These are phyloP conservation scores for Gadus macrocephalus DNA, from an alignment of 2,113 vertebrate species.

Conservation along the genomic window DNA sequence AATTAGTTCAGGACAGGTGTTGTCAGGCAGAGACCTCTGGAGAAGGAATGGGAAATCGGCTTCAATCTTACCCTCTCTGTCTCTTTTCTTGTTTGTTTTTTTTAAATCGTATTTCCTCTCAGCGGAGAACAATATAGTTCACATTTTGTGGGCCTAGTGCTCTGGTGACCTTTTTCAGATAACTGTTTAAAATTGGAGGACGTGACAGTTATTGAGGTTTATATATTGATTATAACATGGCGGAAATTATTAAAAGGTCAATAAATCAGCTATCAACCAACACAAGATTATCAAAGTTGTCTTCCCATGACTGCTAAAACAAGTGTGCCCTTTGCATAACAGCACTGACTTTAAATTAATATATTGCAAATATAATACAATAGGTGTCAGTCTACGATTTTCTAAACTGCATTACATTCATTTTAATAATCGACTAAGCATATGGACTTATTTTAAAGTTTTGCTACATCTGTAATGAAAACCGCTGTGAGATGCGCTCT, in stretches of 20 bases:
- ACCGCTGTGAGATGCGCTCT: constrained; percentile 35
- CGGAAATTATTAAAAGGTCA: too few relatives aligned
- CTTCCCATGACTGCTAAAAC: too few relatives aligned
- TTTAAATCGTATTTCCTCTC: background rate
- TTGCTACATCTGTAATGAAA: constrained; percentile 28
- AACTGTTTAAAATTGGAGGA: constrained; percentile 29
- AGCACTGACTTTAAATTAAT: too few relatives aligned
- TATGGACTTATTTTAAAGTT: constrained; percentile 2
- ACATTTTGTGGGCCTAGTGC: constrained; percentile 21
- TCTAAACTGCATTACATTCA: too few relatives aligned
- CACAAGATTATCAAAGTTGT: too few relatives aligned
- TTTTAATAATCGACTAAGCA: background rate
- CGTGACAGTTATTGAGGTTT: constrained; percentile 32
- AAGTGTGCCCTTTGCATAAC: too few relatives aligned
- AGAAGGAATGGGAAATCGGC: background rate
- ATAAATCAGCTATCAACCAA: too few relatives aligned
- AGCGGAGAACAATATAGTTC: background rate
- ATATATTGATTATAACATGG: constrained; percentile 4
- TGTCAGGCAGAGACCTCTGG: background rate
- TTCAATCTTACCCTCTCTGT: background rate
- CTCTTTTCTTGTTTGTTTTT: background rate
- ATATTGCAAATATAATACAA: too few relatives aligned
- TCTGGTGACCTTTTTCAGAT: constrained; percentile 43
- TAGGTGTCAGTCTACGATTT: too few relatives aligned
- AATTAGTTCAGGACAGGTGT: background rate